Evolutionary conservation across 2,113 vertebrate species (phyloP), one percentile per base, ranked within the genome.

Genomic region (Lucifuga dentata): DNA sequence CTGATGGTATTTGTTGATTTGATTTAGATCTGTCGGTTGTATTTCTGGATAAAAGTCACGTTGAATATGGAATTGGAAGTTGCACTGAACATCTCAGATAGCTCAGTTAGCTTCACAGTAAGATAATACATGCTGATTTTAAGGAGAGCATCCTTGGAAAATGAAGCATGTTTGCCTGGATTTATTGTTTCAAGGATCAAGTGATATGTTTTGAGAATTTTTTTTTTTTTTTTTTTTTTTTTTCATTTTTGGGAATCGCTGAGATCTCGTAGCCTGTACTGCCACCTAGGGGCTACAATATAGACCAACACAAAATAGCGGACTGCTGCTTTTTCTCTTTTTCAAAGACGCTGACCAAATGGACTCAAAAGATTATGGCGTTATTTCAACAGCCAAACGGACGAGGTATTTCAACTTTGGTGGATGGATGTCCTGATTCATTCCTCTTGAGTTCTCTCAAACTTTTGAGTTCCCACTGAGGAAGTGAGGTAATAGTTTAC

Each of bases 81-180:
- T 80, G 80, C 68, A 84, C 79, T 86, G 85, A 75, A 65, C 71
- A 75, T 58, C 17, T 72, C 46, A 44, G 63, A 51, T 16, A n/a
- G n/a, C n/a, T 29, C 26, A 7, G 26, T 5, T 36, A 39, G 26
- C 40, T 55, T 41, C 20, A 33, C 33, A 29, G 36, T 24, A 23
- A 20, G 21, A 11, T 29, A 7, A 74, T 58, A 23, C 29, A 16
- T 48, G 88, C 88, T 90, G 91, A 90, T 88, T 89, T 87, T 77
- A 59, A 82, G 90, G 88, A 79, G n/a, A 4, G 5, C 26, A 33
- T 83, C 86, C 86, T 90, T 81, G 71, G 91, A 86, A 91, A 83
- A 91, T 91, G 87, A 91, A 84, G 89, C 88, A 46, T 43, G 16
- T 64, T 55, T 58, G 24, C 21, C 9, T 61, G 29, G 41, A 58